Evolutionary conservation across 1,140 invertebrate species (phyloP).

Genomic region (Carposina sasakii): DNA sequence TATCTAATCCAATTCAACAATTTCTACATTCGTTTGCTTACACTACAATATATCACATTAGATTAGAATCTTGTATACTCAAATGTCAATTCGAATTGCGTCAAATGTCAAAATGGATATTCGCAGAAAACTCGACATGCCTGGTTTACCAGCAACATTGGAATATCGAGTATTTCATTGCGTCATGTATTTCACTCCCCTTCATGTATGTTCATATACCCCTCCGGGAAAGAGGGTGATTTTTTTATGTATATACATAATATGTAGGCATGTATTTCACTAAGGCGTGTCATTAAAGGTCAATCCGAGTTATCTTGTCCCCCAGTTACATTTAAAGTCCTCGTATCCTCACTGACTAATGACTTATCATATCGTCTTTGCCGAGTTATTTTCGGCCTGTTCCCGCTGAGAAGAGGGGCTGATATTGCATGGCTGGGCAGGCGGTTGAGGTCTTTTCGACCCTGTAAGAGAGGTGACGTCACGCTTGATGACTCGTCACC

Average conservation of each 20-base stretch:
- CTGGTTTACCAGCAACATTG: conserved; percentile 13
- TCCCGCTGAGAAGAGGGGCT: conserved; percentile 43
- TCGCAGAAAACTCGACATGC: conserved; percentile 8
- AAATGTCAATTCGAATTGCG: conserved; percentile 24
- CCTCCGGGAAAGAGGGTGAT: too few species aligned
- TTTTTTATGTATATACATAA: conserved; percentile 3
- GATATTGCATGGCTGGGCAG: conserved; percentile 58
- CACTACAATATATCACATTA: conserved; percentile 62
- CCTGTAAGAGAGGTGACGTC: conserved; percentile 73
- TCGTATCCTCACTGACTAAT: conserved; percentile 53
- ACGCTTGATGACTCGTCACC: conserved; percentile 73
- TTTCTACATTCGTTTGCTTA: conserved; percentile 37
- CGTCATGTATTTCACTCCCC: too few species aligned
- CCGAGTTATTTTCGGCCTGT: conserved; percentile 56
- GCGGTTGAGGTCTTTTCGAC: conserved; percentile 65
- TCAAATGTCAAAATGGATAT: conserved; percentile 21
- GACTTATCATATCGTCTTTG: conserved; percentile 59
- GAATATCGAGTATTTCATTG: too few species aligned
- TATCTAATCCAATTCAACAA: too few species aligned
- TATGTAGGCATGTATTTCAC: too few species aligned
- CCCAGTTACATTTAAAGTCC: conserved; percentile 49
- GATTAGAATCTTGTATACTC: conserved; percentile 63
- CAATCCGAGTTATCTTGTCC: conserved; percentile 60
- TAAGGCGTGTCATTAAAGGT: conserved; percentile 8
- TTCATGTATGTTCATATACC: too few species aligned